These are phyloP conservation scores for Agapornis canus DNA, from an alignment of 2,797 vertebrate species.

Conservation along the genomic window DNA sequence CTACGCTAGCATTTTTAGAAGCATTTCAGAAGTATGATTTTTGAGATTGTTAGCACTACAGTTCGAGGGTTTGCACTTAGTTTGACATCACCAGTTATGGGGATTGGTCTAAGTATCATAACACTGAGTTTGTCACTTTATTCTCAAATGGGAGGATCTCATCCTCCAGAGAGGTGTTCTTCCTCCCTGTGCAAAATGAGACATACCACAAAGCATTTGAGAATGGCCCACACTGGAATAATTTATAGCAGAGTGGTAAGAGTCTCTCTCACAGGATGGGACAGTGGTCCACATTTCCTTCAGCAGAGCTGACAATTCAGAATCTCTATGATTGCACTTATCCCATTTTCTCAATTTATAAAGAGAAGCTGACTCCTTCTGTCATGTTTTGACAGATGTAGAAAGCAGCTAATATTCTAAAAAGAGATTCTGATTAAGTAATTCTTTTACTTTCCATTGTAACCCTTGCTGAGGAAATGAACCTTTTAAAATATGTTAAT, in stretches of 20 bases:
- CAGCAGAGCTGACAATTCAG: background rate
- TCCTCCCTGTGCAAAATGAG: background rate
- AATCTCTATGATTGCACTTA: background rate
- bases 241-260: background rate
- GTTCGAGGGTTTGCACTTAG: background rate
- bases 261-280: background rate
- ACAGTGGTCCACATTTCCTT: background rate
- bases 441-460: conserved; percentile 11
- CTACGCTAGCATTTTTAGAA: background rate
- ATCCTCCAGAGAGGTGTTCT: background rate
- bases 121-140: background rate
- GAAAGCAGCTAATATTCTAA: background rate
- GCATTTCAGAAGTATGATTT: background rate
- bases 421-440: background rate
- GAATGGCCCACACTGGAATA: background rate
- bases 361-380: background rate
- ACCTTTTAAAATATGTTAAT: background rate
- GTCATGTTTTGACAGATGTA: background rate
- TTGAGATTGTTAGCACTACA: background rate
- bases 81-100: background rate
- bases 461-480: background rate
- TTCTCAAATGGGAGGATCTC: background rate
- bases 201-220: background rate
- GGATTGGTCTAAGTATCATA: background rate
- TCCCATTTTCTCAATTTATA: background rate